Percentiles rank a stretch among this genome's conserved stretches.
Conservation (phyloP, 2,888 invertebrate species). For the Pogonocherus hispidulus region DNA sequence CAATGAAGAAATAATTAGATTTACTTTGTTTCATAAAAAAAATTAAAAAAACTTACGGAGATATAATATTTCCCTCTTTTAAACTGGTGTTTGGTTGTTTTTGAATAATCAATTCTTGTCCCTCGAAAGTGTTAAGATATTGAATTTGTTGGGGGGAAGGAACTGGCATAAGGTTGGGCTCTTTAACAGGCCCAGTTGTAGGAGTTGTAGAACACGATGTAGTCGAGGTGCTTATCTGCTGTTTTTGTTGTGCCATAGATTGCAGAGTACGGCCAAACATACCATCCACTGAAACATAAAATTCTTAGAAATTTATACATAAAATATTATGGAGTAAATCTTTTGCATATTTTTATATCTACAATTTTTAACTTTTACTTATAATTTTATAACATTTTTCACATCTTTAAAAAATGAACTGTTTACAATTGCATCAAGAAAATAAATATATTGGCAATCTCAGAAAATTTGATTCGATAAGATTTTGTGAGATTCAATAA, state of each 20-base stretch:
- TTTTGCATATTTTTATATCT: too few species aligned
- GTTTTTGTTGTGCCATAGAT: constrained; percentile 75
- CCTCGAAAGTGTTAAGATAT: constrained; percentile 95
- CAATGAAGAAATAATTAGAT: too few species aligned
- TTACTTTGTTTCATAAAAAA: too few species aligned
- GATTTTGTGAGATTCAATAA: too few species aligned
- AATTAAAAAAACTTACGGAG: constrained; percentile 83
- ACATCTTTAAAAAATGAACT: too few species aligned
- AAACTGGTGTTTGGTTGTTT: constrained; percentile 94
- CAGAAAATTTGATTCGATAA: too few species aligned
- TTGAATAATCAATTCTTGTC: constrained; percentile 95
- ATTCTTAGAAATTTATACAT: too few species aligned
- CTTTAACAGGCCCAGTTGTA: constrained; percentile 71
- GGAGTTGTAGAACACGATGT: constrained; percentile 63
- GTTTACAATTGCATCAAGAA: too few species aligned
- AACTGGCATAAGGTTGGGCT: constrained; percentile 94
- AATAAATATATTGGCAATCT: too few species aligned
- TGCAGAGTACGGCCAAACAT: constrained; percentile 77
- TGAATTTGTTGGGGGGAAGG: constrained; percentile 97
- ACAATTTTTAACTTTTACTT: too few species aligned
- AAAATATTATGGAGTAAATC: too few species aligned
- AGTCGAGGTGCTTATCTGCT: constrained; percentile 66
- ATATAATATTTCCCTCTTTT: constrained; percentile 82
- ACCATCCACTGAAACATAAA: constrained; percentile 70
- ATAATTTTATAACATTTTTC: too few species aligned